Evolutionary conservation across 2,113 vertebrate genomes (phyloP), one percentile per base, ranked within the genome.

Genomic region (Ochotona curzoniae): DNA sequence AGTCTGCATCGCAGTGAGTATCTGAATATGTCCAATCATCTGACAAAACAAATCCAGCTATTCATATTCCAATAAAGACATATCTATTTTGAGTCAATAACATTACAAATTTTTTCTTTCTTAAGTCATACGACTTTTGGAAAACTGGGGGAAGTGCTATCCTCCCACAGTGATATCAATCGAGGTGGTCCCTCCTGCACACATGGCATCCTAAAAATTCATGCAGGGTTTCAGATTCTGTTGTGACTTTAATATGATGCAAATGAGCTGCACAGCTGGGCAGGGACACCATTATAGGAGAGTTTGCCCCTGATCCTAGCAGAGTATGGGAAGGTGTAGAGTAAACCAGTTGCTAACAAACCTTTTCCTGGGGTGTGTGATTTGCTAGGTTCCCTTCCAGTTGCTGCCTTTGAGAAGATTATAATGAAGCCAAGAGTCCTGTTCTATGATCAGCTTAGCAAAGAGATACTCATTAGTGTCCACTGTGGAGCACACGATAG

Each of bases 1-100:
- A 99, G 89, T 94, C 98, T 0, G 35, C 30, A 25, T 96, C 96
- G 98, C 99, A 99, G 90, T 2, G 87, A 2, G 99, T 99, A 49
- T 98, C 97, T 75, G 97, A 97, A 86, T 99, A 98, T 8, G 94
- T 97, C 96, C 98, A 98, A 76, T 98, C 85, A 93, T 97, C 99
- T 99, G 97, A 67, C 0, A 81, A 44, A 87, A 96, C n/a, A 80
- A 97, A 47, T 44, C 38, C 38, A 85, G 60, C 17, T 51, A 94
- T 91, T 96, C 94, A 85, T 73, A 94, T 93, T 95, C 84, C 63
- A 93, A 81, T 66, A 81, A 93, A 91, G 91, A 90, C 49, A 92
- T 2, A 88, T 38, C 61, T 91, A 85, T 87, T 94, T 93, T 80
- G 67, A 94, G 89, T 91, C 75, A 85, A 64, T 76, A 94, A 75